Base-by-base conservation (phyloP, 2,888 invertebrate genomes). In the Leucophenga maculata region DNA sequence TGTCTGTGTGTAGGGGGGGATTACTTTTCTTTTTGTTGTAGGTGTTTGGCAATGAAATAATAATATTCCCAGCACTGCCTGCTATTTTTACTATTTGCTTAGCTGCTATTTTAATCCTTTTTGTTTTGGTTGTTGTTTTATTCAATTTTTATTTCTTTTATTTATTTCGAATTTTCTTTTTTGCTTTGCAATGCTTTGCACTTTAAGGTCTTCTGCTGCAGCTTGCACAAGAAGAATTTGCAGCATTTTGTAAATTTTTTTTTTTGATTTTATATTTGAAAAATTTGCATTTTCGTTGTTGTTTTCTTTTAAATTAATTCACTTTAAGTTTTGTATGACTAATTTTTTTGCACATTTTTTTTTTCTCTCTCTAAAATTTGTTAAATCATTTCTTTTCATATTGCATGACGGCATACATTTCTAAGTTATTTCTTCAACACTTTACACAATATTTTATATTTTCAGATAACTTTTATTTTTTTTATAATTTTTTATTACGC, bases 21-120 rank as follows among this genome's bases (percentile, higher is more conserved):
- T 32, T 32, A 32, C 8, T 32, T 39, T 3, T 8, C 6, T 11
- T 3, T 16, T 57, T n/a, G n/a, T 69, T 65, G 76, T 78, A 70
- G 74, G 77, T 77, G 72, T n/a, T 78, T 80, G 82, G 80, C 78
- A 80, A 82, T 78, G 76, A 78, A 74, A 59, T 60, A 72, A 52
- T 69, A 39, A 39, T 68, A 65, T 70, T 73, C 60, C 70, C 48
- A 69, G 60, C 59, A 69, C 46, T 67, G 67, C 62, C 70, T 50
- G 8, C 54, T 66, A 66, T 67, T 77, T 73, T 80, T 79, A 77
- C 66, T 75, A 71, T 60, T 73, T 59, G 66, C 48, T 73, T 72
- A 48, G 67, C 48, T 54, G 65, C 69, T 48, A 55, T 68, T 65
- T 67, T 79, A 75, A 81, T 80, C 75, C 77, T 73, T 77, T 73